Conservation (phyloP, 30 jellyfish, hydroid and myxozoan genomes). For the Catostylus mosaicus region DNA sequence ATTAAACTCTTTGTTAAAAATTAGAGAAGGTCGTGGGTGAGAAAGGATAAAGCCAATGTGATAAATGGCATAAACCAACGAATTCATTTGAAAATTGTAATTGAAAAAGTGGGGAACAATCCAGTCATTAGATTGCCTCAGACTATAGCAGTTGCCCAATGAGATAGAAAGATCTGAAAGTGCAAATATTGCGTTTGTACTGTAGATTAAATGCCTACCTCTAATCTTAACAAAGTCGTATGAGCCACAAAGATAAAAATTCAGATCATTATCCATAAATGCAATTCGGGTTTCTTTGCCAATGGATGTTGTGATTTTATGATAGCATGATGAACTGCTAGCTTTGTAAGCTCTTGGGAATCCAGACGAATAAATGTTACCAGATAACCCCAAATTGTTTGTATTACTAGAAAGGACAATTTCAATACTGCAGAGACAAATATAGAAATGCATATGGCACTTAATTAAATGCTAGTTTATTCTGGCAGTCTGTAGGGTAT, state of each 20-base stretch:
- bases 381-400: background rate
- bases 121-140: background rate
- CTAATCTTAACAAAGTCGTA: background rate
- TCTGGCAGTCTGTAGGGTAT: background rate
- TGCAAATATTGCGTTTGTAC: background rate
- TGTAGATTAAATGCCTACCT: constrained; percentile 20
- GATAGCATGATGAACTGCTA: constrained; percentile 14
- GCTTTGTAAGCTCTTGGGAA: constrained; percentile 14
- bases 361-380: constrained; percentile 33
- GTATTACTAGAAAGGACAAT: constrained; percentile 22
- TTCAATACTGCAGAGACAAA: background rate
- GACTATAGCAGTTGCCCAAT: background rate
- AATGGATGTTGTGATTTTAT: constrained; percentile 4
- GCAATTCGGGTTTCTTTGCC: constrained; percentile 36
- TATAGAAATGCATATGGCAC: background rate
- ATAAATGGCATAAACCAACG: too few relatives aligned
- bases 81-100: too few relatives aligned
- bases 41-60: too few relatives aligned
- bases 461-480: background rate
- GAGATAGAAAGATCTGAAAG: background rate
- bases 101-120: too few relatives aligned
- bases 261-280: constrained; percentile 23
- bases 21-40: too few relatives aligned
- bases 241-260: background rate
- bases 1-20: too few relatives aligned